These are phyloP conservation scores for Mugil cephalus DNA, from an alignment of 2,113 vertebrate genomes.

Conservation along the genomic window DNA sequence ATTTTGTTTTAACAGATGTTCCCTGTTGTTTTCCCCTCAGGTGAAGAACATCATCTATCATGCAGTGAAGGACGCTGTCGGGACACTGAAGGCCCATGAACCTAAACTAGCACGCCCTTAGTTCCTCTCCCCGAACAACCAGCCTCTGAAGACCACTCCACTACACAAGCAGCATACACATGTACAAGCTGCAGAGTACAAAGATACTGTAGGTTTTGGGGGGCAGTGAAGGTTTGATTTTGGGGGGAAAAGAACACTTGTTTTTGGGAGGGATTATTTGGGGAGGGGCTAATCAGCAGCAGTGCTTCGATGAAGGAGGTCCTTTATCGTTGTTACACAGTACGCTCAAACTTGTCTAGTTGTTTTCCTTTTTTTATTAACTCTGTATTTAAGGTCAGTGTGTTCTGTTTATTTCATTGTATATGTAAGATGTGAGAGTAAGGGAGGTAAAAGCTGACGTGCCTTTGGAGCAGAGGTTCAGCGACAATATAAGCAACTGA, in stretches of 20 bases:
- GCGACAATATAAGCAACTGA: conserved; percentile 75
- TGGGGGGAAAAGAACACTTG: conserved; percentile 41
- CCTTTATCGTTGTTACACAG: conserved; percentile 81
- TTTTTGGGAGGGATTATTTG: conserved; percentile 50
- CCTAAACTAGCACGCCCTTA: conserved; percentile 94
- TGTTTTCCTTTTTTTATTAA: conserved; percentile 77
- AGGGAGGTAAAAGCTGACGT: conserved; percentile 74
- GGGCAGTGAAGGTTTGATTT: conserved; percentile 36
- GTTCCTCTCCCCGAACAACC: conserved; percentile 69
- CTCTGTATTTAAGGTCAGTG: conserved; percentile 84
- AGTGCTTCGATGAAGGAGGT: conserved; percentile 76
- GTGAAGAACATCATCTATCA: conserved; percentile 99
- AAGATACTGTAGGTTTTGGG: conserved; percentile 55
- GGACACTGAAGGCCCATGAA: conserved; percentile 96
- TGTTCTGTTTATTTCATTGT: conserved; percentile 80
- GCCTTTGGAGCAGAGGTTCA: conserved; percentile 77
- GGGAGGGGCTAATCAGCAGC: conserved; percentile 40
- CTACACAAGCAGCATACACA: conserved; percentile 40
- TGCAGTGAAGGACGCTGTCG: conserved; percentile 98
- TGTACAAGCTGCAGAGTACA: conserved; percentile 60
- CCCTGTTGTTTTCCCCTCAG: conserved; percentile 74
- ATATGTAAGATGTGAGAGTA: conserved; percentile 72
- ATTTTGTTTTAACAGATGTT: conserved; percentile 7
- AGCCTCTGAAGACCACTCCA: conserved; percentile 68
- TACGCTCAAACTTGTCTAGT: conserved; percentile 75